Conservation (phyloP, 2,113 vertebrate genomes). For the Clupea harengus region DNA sequence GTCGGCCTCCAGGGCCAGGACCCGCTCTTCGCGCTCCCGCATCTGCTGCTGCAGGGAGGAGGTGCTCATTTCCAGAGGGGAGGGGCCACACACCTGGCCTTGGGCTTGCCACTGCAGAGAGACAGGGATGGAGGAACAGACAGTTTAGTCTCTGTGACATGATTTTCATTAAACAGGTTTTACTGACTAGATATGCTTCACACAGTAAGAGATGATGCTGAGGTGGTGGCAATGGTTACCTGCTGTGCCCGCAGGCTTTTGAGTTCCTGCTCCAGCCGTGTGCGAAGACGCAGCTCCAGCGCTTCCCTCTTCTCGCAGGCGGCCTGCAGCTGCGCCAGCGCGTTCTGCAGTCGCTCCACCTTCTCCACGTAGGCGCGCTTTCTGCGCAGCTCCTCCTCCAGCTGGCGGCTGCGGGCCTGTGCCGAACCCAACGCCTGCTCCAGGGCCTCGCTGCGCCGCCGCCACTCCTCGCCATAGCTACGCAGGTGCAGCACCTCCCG, state of each 20-base stretch:
- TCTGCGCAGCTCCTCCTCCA: conserved; percentile 87
- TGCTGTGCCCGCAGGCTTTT: conserved; percentile 90
- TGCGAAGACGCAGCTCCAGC: conserved; percentile 87
- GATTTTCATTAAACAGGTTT: background rate
- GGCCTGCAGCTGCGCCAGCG: conserved; percentile 90
- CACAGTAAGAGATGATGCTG: background rate
- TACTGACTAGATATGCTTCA: background rate
- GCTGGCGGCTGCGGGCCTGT: conserved; percentile 79
- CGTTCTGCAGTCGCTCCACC: conserved; percentile 90
- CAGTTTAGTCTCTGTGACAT: background rate
- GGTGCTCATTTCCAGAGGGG: conserved; percentile 63
- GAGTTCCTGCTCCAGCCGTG: conserved; percentile 91
- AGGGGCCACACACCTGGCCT: conserved; percentile 43
- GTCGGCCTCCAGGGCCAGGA: conserved; percentile 92
- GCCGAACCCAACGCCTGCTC: conserved; percentile 85
- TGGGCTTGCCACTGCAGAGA: conserved; percentile 74
- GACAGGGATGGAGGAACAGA: background rate
- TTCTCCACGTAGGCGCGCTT: conserved; percentile 94
- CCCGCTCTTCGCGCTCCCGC: conserved; percentile 88
- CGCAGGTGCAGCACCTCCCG: conserved; percentile 80
- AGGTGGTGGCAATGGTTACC: conserved; percentile 63
- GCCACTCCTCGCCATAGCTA: conserved; percentile 83
- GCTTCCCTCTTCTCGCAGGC: conserved; percentile 94
- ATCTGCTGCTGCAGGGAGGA: conserved; percentile 80
- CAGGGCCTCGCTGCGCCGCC: conserved; percentile 81